Percentiles rank a stretch among this genome's conserved stretches.
Evolutionary conservation across 1,140 invertebrate species (phyloP).

Genomic region (Dendroctonus valens): DNA sequence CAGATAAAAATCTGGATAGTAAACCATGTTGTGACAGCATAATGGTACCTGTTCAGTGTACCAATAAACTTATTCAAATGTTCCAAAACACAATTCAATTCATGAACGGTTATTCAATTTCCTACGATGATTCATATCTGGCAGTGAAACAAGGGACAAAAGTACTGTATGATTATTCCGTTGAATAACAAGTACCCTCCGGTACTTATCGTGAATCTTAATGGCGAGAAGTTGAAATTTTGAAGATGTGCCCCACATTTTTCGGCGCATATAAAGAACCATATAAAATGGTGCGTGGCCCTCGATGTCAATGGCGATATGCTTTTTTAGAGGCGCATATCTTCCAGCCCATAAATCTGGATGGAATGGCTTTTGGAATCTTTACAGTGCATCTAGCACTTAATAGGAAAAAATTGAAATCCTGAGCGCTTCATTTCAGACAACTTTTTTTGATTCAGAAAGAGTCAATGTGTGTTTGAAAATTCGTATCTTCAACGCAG

Average conservation of each 20-base stretch:
- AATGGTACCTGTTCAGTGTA: too few species aligned
- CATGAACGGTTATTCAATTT: constrained; percentile 7
- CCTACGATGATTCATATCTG: constrained; percentile 19
- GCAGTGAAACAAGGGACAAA: neutral
- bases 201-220: constrained; percentile 2
- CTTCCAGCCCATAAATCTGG: too few species aligned
- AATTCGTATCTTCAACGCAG: too few species aligned
- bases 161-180: constrained; percentile 11
- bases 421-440: too few species aligned
- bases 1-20: too few species aligned
- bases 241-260: constrained; percentile 15
- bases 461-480: too few species aligned
- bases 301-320: neutral
- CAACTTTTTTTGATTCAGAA: too few species aligned
- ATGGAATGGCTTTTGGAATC: too few species aligned
- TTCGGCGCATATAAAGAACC: neutral
- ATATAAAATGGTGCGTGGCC: constrained; percentile 1
- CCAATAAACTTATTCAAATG: neutral
- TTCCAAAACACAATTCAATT: neutral
- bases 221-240: constrained; percentile 5
- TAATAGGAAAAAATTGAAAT: too few species aligned
- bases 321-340: neutral
- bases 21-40: too few species aligned
- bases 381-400: too few species aligned
- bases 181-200: constrained; percentile 16